Conservation (phyloP, 2,113 vertebrate species). For the Erythrolamprus reginae region DNA sequence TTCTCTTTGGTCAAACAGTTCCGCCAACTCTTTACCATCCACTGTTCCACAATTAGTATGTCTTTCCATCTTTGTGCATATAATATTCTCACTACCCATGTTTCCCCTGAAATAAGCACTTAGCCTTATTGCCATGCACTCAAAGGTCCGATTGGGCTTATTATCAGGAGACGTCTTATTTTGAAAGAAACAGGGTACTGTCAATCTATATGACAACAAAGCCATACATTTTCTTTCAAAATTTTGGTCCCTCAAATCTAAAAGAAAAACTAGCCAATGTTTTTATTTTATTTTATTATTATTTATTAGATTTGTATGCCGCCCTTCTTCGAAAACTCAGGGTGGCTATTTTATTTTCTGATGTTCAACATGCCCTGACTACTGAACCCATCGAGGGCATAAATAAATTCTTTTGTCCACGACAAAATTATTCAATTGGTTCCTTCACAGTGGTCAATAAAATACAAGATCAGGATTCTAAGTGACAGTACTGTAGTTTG, state of each 20-base stretch:
- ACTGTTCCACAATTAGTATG: neutral
- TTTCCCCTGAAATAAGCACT: too few species aligned
- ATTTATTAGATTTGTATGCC: too few species aligned
- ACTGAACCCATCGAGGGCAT: neutral
- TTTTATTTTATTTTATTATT: too few species aligned
- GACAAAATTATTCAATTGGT: neutral
- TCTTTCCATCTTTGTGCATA: neutral
- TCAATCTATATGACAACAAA: neutral
- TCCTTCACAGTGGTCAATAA: neutral
- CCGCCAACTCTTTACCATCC: neutral
- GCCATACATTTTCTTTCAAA: neutral
- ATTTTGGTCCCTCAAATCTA: neutral
- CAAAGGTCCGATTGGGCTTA: too few species aligned
- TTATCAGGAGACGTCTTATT: too few species aligned
- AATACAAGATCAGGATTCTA: neutral
- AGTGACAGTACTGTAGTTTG: neutral
- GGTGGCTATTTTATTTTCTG: neutral
- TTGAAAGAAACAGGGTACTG: neutral
- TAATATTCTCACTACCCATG: neutral
- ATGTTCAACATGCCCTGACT: neutral
- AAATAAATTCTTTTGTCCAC: neutral
- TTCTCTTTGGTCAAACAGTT: neutral
- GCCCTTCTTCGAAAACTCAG: too few species aligned
- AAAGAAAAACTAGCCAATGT: too few species aligned
- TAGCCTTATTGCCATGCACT: too few species aligned